Conservation (phyloP, 53 echinoderm and acorn worm species). For the Temnopleurus reevesii region DNA sequence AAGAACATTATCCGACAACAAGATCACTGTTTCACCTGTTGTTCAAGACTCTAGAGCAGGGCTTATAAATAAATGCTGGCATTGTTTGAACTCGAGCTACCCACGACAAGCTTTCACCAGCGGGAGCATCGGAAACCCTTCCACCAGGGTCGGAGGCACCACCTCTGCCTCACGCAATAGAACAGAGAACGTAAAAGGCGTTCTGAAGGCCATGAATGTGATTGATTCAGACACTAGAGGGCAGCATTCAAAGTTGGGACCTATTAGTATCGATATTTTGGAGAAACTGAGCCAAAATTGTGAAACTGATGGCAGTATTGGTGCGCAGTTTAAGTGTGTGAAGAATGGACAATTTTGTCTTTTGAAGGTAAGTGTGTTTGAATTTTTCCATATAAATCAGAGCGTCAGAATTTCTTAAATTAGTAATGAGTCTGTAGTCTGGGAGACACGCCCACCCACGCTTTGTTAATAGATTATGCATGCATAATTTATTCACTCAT, state of each 20-base stretch:
- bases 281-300: constrained; percentile 11
- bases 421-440: too few relatives aligned
- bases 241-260: background rate
- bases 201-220: background rate
- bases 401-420: too few relatives aligned
- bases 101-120: background rate
- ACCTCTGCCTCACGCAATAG: background rate
- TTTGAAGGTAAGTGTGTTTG: constrained; percentile 39
- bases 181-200: background rate
- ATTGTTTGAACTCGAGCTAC: constrained; percentile 21
- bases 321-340: background rate
- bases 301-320: background rate
- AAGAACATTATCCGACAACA: background rate
- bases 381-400: too few relatives aligned
- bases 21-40: background rate
- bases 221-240: background rate
- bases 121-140: background rate
- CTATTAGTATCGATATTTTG: background rate
- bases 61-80: constrained; percentile 24
- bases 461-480: too few relatives aligned
- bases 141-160: background rate
- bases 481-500: too few relatives aligned
- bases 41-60: background rate
- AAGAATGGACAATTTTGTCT: background rate
- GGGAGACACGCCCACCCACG: too few relatives aligned